These are phyloP conservation scores for Ceyx melanurus DNA, from an alignment of 2,113 vertebrate genomes.

Conservation along the genomic window DNA sequence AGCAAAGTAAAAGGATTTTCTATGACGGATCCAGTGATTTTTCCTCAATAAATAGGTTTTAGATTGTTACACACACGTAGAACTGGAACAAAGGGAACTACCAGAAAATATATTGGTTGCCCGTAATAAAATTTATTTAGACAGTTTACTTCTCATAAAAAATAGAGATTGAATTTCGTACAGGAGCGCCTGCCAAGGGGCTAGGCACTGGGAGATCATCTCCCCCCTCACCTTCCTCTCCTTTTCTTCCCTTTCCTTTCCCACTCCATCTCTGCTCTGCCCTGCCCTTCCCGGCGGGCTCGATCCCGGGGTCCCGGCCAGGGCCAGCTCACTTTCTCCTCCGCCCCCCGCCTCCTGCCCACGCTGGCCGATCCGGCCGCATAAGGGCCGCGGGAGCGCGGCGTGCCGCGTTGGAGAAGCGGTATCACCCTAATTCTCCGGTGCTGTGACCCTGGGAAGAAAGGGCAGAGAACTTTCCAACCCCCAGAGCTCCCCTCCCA, in stretches of 20 bases:
- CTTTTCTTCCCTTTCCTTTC: not conserved
- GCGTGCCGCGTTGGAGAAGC: not conserved
- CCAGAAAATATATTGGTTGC: slow-evolving; percentile 85
- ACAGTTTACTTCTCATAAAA: slow-evolving; percentile 88
- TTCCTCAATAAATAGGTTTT: slow-evolving; percentile 88
- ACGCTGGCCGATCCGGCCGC: not conserved
- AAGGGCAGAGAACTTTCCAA: slow-evolving; percentile 23
- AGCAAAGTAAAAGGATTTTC: slow-evolving; percentile 84
- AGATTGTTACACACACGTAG: slow-evolving; percentile 88
- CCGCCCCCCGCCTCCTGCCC: not conserved
- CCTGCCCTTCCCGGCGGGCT: not conserved
- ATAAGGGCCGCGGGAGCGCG: not conserved
- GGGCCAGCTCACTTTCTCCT: not conserved
- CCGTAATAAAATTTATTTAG: slow-evolving; percentile 92
- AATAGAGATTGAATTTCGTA: slow-evolving; percentile 89
- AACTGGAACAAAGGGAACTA: slow-evolving; percentile 84
- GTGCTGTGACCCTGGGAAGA: not conserved
- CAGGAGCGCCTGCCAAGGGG: slow-evolving; percentile 80
- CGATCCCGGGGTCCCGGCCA: not conserved
- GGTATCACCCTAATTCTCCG: not conserved
- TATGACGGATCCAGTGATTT: slow-evolving; percentile 87
- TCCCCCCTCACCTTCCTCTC: slow-evolving; percentile 1
- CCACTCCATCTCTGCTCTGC: not conserved
- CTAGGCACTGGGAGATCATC: slow-evolving; percentile 74
- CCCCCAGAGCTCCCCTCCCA: not conserved